Evolutionary conservation across 2,797 vertebrate species (phyloP).

Genomic region (Crypturellus tataupa): DNA sequence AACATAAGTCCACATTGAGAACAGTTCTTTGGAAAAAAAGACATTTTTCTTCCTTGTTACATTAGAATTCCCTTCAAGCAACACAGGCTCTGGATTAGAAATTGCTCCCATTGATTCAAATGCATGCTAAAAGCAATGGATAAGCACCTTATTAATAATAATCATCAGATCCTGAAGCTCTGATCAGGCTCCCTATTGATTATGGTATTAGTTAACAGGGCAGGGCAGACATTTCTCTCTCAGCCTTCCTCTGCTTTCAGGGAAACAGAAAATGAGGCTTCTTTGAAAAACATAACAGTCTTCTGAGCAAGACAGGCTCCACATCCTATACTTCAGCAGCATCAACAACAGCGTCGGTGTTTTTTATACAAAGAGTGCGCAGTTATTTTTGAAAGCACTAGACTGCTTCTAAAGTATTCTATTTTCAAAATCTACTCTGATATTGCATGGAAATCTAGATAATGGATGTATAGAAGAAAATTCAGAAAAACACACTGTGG

Average conservation of each 20-base stretch:
- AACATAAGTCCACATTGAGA: neutral
- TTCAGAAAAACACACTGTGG: conserved; percentile 1
- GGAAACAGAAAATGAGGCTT: conserved; percentile 16
- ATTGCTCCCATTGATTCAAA: neutral
- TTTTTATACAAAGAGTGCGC: neutral
- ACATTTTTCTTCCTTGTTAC: neutral
- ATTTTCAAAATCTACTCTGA: neutral
- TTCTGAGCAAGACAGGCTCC: neutral
- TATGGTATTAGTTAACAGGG: conserved; percentile 3
- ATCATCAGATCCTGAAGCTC: conserved; percentile 18
- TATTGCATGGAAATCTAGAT: neutral
- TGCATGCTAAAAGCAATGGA: neutral
- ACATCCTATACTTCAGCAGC: neutral
- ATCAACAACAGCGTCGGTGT: neutral
- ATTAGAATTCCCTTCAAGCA: conserved; percentile 16
- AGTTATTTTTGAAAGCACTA: neutral
- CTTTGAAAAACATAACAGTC: conserved; percentile 6
- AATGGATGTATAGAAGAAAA: neutral
- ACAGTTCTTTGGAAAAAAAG: neutral
- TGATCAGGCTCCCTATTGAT: conserved; percentile 20
- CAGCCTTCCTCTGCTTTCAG: conserved; percentile 26
- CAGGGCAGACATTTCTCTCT: conserved; percentile 4
- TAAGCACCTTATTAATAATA: conserved; percentile 26
- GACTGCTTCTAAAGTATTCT: neutral
- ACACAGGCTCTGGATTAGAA: conserved; percentile 4